Conservation (phyloP, 2,888 invertebrate species). For the Brachynemurus nebulosus region DNA sequence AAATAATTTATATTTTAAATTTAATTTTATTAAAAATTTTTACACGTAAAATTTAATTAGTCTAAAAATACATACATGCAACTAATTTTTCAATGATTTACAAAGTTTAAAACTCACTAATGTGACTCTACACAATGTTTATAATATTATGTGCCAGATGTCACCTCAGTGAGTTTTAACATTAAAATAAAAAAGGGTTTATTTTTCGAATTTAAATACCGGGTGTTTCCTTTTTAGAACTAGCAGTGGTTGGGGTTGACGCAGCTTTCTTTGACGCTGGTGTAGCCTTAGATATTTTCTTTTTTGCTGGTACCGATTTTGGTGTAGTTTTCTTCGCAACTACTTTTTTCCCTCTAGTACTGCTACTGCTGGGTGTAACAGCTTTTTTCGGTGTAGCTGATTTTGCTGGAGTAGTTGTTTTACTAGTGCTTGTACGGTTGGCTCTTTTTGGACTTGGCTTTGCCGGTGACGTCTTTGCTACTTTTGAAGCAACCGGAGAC, state of each 20-base stretch:
- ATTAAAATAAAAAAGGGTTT: no score
- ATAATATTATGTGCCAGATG: no score
- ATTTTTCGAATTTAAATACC: no score
- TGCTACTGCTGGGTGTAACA: no score
- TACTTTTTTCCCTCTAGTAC: constrained; percentile 10
- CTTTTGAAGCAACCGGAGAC: constrained; percentile 18
- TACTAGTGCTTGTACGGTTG: constrained; percentile 11
- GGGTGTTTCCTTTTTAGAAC: neutral
- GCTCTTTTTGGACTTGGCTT: constrained; percentile 12
- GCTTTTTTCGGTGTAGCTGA: constrained; percentile 10
- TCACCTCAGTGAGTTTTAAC: no score
- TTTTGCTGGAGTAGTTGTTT: constrained; percentile 15
- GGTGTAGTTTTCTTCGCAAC: constrained; percentile 7
- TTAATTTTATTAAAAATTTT: neutral
- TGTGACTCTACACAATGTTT: no score
- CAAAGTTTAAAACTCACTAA: no score
- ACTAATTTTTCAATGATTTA: no score
- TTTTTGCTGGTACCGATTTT: constrained; percentile 7
- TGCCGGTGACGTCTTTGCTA: constrained; percentile 19
- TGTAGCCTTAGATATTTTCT: neutral
- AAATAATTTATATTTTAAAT: constrained; percentile 12
- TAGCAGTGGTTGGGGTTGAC: neutral
- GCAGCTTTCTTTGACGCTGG: neutral
- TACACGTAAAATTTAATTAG: neutral
- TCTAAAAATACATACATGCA: neutral